phyloP scores from a whole-genome alignment of 2,888 invertebrate genomes.

The Pterostichus niger region DNA sequence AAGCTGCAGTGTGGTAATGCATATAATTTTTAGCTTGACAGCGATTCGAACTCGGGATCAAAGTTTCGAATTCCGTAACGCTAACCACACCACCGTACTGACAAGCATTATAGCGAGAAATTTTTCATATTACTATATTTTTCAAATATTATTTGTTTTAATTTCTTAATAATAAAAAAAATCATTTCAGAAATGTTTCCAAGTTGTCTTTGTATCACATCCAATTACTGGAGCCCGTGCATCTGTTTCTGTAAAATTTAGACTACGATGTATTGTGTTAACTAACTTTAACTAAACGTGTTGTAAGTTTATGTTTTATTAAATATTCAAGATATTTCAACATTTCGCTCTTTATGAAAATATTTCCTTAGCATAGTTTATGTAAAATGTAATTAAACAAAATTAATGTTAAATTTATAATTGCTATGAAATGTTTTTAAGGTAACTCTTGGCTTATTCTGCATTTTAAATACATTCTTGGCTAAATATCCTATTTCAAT shows the following conservation, averaged over 20 bases:
- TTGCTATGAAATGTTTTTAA: conserved; percentile 9
- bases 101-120: no score
- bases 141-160: no score
- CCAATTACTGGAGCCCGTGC: background rate
- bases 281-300: background rate
- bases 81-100: no score
- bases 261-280: conserved; percentile 6
- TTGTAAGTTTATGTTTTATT: conserved; percentile 20
- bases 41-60: no score
- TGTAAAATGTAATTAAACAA: conserved; percentile 22
- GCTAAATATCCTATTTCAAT: no score
- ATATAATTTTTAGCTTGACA: no score
- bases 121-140: no score
- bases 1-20: no score
- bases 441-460: background rate
- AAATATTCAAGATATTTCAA: conserved; percentile 26
- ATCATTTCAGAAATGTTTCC: no score
- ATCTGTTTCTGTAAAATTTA: background rate
- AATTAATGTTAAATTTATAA: background rate
- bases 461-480: no score
- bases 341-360: conserved; percentile 9
- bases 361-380: conserved; percentile 3
- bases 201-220: background rate
- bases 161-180: no score
- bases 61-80: no score